phyloP scores from a whole-genome alignment of 2,797 vertebrate species.

The Micromesistius poutassou region DNA sequence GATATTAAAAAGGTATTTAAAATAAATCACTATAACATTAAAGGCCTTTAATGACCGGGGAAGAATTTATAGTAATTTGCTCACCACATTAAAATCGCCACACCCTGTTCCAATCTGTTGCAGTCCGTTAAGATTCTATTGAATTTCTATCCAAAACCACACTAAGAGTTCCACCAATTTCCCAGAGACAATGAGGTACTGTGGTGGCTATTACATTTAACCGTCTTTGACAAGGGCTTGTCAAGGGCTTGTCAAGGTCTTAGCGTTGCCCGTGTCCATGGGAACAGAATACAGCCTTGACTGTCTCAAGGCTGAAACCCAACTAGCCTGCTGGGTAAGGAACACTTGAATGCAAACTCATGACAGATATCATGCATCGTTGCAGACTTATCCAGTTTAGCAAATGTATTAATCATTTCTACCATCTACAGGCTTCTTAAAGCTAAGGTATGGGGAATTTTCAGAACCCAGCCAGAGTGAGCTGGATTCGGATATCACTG shows the following conservation, averaged over 20 bases:
- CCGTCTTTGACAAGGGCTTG: not conserved
- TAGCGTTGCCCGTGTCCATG: not conserved
- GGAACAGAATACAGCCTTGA: not conserved
- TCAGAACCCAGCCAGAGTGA: too few species aligned
- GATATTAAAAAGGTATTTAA: not conserved
- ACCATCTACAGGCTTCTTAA: not conserved
- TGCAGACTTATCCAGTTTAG: not conserved
- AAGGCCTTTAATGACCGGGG: not conserved
- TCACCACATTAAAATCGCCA: not conserved
- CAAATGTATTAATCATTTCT: not conserved
- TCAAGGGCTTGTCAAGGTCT: not conserved
- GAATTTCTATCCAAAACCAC: not conserved
- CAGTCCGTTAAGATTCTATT: not conserved
- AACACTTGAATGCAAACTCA: not conserved
- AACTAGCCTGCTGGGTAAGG: not conserved
- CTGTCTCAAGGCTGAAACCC: not conserved
- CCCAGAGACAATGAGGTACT: not conserved
- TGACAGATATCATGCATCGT: not conserved
- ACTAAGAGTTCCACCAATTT: not conserved
- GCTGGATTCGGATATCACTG: too few species aligned
- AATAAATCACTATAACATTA: not conserved
- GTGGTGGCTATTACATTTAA: not conserved
- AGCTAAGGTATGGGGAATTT: too few species aligned
- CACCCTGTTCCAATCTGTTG: not conserved
- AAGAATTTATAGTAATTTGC: not conserved